Conservation (phyloP, 2,113 vertebrate genomes). For the Tragelaphus scriptus region DNA sequence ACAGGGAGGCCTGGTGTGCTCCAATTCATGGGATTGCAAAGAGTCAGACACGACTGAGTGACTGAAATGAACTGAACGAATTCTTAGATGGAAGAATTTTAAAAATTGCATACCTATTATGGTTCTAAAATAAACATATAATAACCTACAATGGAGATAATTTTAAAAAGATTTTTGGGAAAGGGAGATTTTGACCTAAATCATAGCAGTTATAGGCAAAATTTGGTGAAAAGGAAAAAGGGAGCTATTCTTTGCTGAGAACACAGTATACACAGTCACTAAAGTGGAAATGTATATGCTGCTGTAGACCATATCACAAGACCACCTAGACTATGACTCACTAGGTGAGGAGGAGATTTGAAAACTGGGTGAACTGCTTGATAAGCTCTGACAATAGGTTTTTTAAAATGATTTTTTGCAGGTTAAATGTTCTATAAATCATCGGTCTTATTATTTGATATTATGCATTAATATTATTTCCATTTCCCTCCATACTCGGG, state of each 20-base stretch:
- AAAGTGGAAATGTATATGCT: neutral
- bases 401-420: neutral
- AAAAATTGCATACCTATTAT: neutral
- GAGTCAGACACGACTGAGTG: rapidly evolving
- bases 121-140: neutral
- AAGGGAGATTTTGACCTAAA: neutral
- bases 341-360: neutral
- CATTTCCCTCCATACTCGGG: neutral
- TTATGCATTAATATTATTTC: neutral
- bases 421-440: neutral
- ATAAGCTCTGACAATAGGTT: neutral
- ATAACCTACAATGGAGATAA: neutral
- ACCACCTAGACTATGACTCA: neutral
- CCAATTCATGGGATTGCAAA: rapidly evolving
- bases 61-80: neutral
- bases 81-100: neutral
- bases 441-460: neutral
- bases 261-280: neutral
- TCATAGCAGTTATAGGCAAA: neutral
- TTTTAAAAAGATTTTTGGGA: neutral
- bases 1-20: too few species aligned
- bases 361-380: neutral
- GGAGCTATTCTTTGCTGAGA: neutral
- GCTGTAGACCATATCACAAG: neutral
- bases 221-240: neutral